Conservation (phyloP, 2,888 invertebrate genomes). For the Diaphora mendica region DNA sequence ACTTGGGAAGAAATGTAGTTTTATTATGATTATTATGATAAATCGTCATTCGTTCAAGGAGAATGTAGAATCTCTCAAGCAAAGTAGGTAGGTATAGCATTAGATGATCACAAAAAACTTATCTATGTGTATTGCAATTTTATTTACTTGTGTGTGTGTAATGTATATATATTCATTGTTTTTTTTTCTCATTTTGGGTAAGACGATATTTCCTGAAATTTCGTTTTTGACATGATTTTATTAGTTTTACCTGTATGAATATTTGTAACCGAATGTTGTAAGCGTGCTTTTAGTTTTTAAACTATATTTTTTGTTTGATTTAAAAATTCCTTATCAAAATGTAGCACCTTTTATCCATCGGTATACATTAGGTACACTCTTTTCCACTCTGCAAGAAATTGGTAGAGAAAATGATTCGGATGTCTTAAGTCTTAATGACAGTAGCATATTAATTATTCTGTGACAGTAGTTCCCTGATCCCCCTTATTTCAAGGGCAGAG, state of each 20-base stretch:
- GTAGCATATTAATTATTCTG: no score
- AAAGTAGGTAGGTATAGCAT: background rate
- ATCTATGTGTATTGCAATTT: background rate
- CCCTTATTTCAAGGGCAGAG: no score
- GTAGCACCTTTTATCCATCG: background rate
- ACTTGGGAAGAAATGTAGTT: background rate
- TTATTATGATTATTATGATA: background rate
- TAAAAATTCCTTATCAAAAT: background rate
- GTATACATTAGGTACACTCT: no score
- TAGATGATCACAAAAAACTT: background rate
- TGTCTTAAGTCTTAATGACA: no score
- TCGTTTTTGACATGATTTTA: background rate
- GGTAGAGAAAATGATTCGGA: no score
- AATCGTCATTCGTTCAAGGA: background rate
- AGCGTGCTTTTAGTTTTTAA: no score
- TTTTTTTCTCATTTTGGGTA: no score
- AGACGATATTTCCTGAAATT: background rate
- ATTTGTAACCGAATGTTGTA: no score
- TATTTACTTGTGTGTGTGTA: background rate
- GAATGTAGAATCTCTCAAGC: background rate
- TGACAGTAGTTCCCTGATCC: no score
- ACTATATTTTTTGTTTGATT: background rate
- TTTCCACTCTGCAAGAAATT: no score
- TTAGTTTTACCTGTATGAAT: no score
- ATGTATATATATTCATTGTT: background rate